Evolutionary conservation across 53 echinoderm and acorn worm genomes (phyloP).

Genomic region (Holothuria scabra): DNA sequence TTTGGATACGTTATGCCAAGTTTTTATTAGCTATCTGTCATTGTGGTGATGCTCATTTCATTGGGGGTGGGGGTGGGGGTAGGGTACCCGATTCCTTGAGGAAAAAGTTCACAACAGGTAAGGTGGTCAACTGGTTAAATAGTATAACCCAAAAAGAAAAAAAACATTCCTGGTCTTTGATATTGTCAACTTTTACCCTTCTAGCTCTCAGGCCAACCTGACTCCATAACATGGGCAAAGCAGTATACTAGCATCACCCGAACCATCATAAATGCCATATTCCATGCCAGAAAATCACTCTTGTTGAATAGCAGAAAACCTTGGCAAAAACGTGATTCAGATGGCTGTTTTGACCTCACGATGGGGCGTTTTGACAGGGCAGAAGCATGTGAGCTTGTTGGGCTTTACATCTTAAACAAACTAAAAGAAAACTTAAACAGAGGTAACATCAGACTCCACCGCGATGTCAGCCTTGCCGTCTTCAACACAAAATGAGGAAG

Average conservation of each 20-base stretch:
- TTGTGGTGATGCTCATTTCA: too few species aligned
- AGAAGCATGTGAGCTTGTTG: conserved; percentile 49
- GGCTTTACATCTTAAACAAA: conserved; percentile 37
- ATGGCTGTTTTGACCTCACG: conserved; percentile 38
- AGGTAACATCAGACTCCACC: conserved; percentile 36
- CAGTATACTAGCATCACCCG: conserved; percentile 1
- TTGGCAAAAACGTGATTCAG: conserved; percentile 43
- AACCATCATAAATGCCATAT: neutral
- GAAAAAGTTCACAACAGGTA: too few species aligned
- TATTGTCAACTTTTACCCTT: conserved; percentile 51
- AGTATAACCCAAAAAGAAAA: conserved; percentile 18
- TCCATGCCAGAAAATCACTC: conserved; percentile 51
- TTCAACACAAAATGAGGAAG: conserved; percentile 37
- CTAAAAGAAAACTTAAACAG: neutral
- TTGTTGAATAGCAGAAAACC: conserved; percentile 39
- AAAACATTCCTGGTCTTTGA: conserved; percentile 51
- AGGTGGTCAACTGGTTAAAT: conserved; percentile 35
- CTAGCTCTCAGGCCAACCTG: conserved; percentile 25
- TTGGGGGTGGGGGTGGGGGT: too few species aligned
- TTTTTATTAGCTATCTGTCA: too few species aligned
- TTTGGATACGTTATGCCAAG: too few species aligned
- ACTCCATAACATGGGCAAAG: conserved; percentile 30
- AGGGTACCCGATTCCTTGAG: too few species aligned
- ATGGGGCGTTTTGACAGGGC: conserved; percentile 55
- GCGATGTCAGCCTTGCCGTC: conserved; percentile 49